Percentiles rank a stretch among this genome's conserved stretches.
Evolutionary conservation across 2,113 vertebrate species (phyloP).

Genomic region (Tapirus terrestris): DNA sequence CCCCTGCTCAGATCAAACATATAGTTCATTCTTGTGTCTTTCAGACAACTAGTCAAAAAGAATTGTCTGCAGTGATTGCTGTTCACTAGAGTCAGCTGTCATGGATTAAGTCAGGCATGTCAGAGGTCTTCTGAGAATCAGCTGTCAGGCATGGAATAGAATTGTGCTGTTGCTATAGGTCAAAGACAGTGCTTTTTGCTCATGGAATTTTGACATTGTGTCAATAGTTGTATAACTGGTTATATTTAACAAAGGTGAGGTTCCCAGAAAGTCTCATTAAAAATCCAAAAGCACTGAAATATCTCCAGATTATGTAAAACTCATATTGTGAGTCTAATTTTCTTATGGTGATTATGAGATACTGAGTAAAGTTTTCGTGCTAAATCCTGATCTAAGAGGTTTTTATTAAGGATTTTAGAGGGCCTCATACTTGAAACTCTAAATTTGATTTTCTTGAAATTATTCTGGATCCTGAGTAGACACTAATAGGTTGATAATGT

Average conservation of each 20-base stretch:
- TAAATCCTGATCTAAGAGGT: background rate
- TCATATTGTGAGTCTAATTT: conserved; percentile 38
- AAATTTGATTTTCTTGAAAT: conserved; percentile 42
- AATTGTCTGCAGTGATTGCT: conserved; percentile 32
- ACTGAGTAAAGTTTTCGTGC: background rate
- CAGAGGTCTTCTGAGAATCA: conserved; percentile 68
- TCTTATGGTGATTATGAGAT: background rate
- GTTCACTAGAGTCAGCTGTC: conserved; percentile 51
- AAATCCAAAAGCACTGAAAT: background rate
- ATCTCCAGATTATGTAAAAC: conserved; percentile 10
- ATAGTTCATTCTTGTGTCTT: conserved; percentile 21
- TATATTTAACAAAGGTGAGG: conserved; percentile 20
- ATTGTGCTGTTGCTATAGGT: conserved; percentile 53
- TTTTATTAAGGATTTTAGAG: conserved; percentile 25
- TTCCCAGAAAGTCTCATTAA: conserved; percentile 25
- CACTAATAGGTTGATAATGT: background rate
- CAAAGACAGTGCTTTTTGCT: conserved; percentile 54
- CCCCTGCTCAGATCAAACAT: background rate
- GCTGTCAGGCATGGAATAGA: conserved; percentile 63
- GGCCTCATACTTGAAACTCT: background rate
- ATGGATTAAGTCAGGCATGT: background rate
- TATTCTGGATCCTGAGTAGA: background rate
- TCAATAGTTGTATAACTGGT: conserved; percentile 30
- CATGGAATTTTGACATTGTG: conserved; percentile 41
- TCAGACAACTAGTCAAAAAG: conserved; percentile 50